Evolutionary conservation across 2,113 vertebrate species (phyloP).

Genomic region (Lepisosteus osseus): DNA sequence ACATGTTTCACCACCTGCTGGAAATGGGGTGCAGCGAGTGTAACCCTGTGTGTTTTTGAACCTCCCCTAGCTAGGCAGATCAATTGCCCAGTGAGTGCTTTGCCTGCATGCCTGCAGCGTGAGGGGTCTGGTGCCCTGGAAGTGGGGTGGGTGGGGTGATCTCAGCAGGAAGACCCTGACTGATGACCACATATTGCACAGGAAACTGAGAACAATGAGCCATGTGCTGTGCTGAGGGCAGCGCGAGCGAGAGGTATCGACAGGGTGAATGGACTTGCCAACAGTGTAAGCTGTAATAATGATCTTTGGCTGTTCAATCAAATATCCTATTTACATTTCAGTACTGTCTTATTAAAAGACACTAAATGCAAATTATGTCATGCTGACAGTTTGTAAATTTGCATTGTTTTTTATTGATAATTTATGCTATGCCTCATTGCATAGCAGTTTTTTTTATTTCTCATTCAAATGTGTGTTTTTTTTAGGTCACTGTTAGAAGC

Average conservation of each 20-base stretch:
- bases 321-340: too few relatives aligned
- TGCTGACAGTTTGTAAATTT: too few relatives aligned
- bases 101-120: slow-evolving; percentile 28
- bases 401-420: too few relatives aligned
- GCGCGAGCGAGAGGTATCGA: background rate
- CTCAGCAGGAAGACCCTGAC: slow-evolving; percentile 10
- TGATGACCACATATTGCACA: slow-evolving; percentile 8
- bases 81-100: slow-evolving; percentile 53
- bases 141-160: background rate
- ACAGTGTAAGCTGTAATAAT: background rate
- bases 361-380: too few relatives aligned
- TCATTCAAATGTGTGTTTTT: too few relatives aligned
- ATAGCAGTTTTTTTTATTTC: too few relatives aligned
- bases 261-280: background rate
- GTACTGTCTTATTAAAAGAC: background rate
- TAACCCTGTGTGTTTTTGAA: slow-evolving; percentile 31
- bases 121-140: background rate
- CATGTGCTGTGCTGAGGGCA: background rate
- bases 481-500: too few relatives aligned
- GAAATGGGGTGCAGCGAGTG: slow-evolving; percentile 1
- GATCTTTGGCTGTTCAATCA: too few relatives aligned
- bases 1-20: background rate
- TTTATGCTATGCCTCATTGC: too few relatives aligned
- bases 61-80: slow-evolving; percentile 39
- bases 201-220: background rate